phyloP scores from a whole-genome alignment of 2,113 vertebrate genomes.

The Nothocercus julius region DNA sequence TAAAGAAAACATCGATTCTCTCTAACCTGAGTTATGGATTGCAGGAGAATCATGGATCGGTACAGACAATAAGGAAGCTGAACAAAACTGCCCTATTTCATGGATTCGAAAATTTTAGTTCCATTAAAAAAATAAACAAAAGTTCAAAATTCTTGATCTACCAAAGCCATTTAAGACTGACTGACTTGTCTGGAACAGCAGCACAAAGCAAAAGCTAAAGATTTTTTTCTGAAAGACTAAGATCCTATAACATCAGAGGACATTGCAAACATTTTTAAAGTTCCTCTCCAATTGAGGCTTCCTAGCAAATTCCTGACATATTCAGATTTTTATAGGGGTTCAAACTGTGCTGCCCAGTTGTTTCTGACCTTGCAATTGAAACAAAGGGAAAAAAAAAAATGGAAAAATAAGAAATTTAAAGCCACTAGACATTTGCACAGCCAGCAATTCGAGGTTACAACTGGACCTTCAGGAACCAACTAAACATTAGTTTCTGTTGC shows the following conservation, averaged over 20 bases:
- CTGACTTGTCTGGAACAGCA: not conserved
- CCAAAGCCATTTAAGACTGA: not conserved
- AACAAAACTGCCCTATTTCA: not conserved
- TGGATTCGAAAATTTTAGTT: rapidly evolving
- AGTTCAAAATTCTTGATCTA: not conserved
- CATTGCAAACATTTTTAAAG: not conserved
- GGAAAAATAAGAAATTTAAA: not conserved
- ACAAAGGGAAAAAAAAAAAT: not conserved
- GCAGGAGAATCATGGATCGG: not conserved
- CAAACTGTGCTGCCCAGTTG: not conserved
- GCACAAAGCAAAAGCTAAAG: not conserved
- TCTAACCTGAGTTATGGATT: rapidly evolving
- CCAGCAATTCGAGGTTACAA: not conserved
- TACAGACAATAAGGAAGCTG: not conserved
- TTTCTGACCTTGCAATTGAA: not conserved
- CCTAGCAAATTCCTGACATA: not conserved
- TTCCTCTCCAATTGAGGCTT: not conserved
- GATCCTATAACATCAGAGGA: rapidly evolving
- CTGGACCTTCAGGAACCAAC: not conserved
- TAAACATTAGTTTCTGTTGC: not conserved
- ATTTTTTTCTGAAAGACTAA: not conserved
- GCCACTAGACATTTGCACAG: not conserved
- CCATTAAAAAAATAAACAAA: not conserved
- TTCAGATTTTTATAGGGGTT: not conserved
- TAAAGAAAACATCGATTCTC: not conserved